Evolutionary conservation across 2,888 invertebrate species (phyloP), one percentile per base, ranked within the genome.

Genomic region (Pycnomerus fuliginosus): DNA sequence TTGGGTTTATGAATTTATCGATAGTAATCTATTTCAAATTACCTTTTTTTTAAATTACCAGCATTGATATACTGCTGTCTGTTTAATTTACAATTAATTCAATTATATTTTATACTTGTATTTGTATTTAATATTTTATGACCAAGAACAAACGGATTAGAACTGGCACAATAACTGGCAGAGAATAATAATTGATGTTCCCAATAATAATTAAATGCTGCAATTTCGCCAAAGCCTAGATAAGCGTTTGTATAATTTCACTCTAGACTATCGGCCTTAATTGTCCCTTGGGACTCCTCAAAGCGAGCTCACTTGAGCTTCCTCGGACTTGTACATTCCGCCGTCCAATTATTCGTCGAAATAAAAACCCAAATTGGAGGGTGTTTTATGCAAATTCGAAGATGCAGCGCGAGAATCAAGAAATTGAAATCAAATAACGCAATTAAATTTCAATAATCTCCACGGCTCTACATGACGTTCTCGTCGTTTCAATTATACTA

Each of bases 401-500:
- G 30, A 30, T 30, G 23, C 24, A 16, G 31, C 38, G 13, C 38
- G 4, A 23, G 30, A 38, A 39, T 32, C 23, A 31, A 12, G 24
- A 38, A 30, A n/a, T n/a, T n/a, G 29, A 40, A 33, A 25, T 27
- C 29, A 41, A 34, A n/a, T n/a, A 34, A 34, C 34, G 34, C 22
- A 41, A 28, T 34, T 27, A 33, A 35, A 43, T 31, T 36, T 12
- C 35, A 28, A 42, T 42, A 31, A 43, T 43, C 24, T 36, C 14
- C 16, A 40, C 17, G 25, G 29, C 34, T 41, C 34, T 41, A 34
- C 34, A 33, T 33, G 36, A 43, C 36, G 30, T 35, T 43, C 12
- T 30, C 42, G 17, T 31, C 35, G 31, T 43, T 43, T 36, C 42
- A 43, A 43, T 43, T 43, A 43, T 43, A n/a, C 28, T 28, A 43